Evolutionary conservation across 2,113 vertebrate genomes (phyloP).

Genomic region (Thalassarche chlororhynchos): DNA sequence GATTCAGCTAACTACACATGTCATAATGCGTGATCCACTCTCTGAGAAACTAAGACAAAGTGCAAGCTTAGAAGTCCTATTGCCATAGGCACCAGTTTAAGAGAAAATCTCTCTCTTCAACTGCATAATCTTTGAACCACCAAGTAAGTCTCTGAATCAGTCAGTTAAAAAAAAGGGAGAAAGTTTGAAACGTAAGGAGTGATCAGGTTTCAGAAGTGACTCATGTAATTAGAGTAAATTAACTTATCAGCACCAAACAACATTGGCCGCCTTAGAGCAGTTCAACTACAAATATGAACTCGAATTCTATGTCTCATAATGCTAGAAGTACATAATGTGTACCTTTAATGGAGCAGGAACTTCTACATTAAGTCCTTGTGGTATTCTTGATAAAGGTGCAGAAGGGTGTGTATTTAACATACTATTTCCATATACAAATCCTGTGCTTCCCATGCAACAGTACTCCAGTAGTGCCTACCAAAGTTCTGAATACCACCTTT

Average conservation of each 20-base stretch:
- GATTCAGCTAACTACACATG: background rate
- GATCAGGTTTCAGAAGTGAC: background rate
- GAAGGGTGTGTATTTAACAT: background rate
- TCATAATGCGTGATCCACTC: background rate
- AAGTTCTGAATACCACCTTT: background rate
- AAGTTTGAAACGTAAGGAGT: background rate
- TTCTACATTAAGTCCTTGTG: background rate
- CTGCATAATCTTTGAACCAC: background rate
- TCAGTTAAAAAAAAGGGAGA: background rate
- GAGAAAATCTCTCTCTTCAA: background rate
- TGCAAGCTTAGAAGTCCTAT: background rate
- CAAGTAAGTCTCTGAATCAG: background rate
- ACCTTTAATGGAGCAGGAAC: background rate
- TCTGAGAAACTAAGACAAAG: background rate
- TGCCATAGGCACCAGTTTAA: background rate
- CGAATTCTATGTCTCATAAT: background rate
- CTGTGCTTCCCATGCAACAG: background rate
- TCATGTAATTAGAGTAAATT: background rate
- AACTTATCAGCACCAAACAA: background rate
- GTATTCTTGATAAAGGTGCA: background rate
- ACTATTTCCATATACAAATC: background rate
- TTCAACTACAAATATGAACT: background rate
- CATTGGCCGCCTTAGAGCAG: background rate
- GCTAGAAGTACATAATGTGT: background rate
- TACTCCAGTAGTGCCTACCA: background rate